Conservation (phyloP, 2,888 invertebrate species). For the Hedya salicella region DNA sequence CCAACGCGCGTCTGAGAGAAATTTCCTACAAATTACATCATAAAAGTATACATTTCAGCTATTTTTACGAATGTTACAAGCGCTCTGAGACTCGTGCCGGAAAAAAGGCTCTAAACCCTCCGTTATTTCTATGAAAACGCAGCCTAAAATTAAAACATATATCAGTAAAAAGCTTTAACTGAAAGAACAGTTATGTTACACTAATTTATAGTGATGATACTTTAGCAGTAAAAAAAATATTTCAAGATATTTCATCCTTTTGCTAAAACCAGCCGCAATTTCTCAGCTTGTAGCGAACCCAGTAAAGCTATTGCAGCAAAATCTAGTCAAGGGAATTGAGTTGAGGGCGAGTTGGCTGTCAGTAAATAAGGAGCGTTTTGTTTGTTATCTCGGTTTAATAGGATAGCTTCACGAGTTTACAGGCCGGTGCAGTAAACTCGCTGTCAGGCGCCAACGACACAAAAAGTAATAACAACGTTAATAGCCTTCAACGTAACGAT, state of each 20-base stretch:
- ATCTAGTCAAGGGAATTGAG: conserved; percentile 25
- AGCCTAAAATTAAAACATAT: not conserved
- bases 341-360: conserved; percentile 12
- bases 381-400: conserved; percentile 22
- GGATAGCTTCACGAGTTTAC: conserved; percentile 17
- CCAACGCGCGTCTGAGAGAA: not conserved
- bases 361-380: conserved; percentile 29
- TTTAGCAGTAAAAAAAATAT: not conserved
- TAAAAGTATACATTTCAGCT: conserved; percentile 14
- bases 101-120: not conserved
- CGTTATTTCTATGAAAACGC: no score
- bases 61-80: conserved; percentile 3
- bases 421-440: conserved; percentile 1
- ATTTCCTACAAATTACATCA: conserved; percentile 10
- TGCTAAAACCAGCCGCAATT: not conserved
- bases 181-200: not conserved
- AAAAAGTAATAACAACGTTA: conserved; percentile 7
- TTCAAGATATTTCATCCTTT: not conserved
- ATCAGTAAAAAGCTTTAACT: not conserved
- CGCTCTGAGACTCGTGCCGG: not conserved
- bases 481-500: conserved; percentile 7
- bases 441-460: no score
- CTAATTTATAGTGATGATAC: not conserved
- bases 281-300: conserved; percentile 9
- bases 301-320: conserved; percentile 6